Base-by-base conservation (phyloP, 2,888 invertebrate species). In the Drosophila vallismaia region DNA sequence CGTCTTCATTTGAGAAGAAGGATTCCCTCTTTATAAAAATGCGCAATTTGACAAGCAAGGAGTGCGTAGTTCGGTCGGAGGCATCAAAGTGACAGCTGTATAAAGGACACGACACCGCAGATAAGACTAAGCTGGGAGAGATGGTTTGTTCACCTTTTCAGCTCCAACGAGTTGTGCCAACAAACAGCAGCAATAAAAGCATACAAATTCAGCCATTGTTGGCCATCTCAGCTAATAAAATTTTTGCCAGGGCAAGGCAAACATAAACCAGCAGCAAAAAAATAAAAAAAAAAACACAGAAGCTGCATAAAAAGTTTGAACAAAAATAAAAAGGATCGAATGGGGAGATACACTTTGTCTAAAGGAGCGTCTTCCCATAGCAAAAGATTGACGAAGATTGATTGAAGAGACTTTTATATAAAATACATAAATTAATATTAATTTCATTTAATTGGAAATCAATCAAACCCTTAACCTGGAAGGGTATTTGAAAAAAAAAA, bases 171-270 rank as follows among this genome's bases (percentile, higher is more conserved):
- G 50, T 40, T 58, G 74, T 53, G 68, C 63, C 75, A 76, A 49
- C 59, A 59, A 69, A 62, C 57, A 69, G 42, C 12, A 53, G 74
- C 62, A 79, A 84, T 81, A 84, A 77, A 79, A 79, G 80, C 63
- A 68, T 71, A 82, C 81, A 83, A 83, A 84, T 84, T 79, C 76
- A 78, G 74, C 68, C 74, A 86, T 84, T 75, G 82, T 76, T 75
- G 60, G 76, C 56, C 64, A 64, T 64, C 29, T 74, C 70, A 57
- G 62, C 78, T 78, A 81, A 84, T 83, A 83, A 83, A 83, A 84
- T 50, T 73, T 12, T 19, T 38, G 19, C 19, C 19, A 19, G 19
- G 19, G 19, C 19, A 19, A 19, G 14, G 31, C 26, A 38, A 19
- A 38, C 69, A 79, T 81, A 79, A 76, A 75, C 68, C 55, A 60